Base-by-base conservation (phyloP, 2,888 invertebrate genomes). In the Lottia scabra region DNA sequence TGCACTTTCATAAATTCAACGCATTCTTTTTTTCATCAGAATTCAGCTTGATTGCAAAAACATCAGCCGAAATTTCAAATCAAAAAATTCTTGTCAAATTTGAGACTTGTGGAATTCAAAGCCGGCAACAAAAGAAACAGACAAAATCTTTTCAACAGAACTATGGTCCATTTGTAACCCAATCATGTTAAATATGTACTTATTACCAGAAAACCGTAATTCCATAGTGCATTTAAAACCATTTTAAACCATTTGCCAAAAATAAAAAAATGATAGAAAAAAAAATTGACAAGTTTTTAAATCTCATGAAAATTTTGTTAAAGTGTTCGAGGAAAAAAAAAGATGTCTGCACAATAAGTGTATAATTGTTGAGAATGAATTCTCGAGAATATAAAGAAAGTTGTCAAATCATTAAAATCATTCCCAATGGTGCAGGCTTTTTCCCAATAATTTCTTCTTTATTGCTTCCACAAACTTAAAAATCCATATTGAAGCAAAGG, bases 341-440 rank as follows among this genome's bases (percentile, higher is more conserved):
- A 56, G 8, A 23, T 23, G 56, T 56, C 56, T 56, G 56, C 56
- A 23, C 19, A 56, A 13, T 19, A 56, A 19, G 19, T 56, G 56
- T 23, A 56, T 38, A 38, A 38, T 38, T 38, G 38, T 38, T 38
- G 38, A 38, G 38, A 38, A 38, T 38, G 38, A 38, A 38, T 23
- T 16, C 56, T 56, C 56, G 8, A 10, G 56, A 23, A 56, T 23
- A 56, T 56, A 56, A 56, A 56, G 19, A 19, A 56, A 56, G 56
- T 56, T 56, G 56, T 56, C 56, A 56, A 56, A 56, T 56, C 56
- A 56, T 56, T 56, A 56, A 56, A 56, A 19, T 56, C 23, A 56
- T 56, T 56, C 56, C 56, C 56, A 10, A 56, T 3, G 23, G 56
- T 56, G 10, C 10, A 23, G 13, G 19, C 23, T 56, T 56, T 56